Base-by-base conservation (phyloP, 2,797 vertebrate genomes). In the Lagorchestes hirsutus region DNA sequence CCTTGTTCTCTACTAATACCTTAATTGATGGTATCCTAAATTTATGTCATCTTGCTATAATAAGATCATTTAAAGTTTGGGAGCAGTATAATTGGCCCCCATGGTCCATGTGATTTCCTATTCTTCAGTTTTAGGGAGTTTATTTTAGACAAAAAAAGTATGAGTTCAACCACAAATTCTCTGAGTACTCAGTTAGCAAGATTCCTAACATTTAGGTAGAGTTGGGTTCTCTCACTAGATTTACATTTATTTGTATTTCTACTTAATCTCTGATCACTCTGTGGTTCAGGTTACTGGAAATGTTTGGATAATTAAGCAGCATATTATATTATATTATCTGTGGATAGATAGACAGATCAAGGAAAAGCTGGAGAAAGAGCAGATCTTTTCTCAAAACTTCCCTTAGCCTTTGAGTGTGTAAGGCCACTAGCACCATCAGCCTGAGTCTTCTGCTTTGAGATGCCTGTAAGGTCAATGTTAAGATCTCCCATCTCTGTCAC, bases 191-290 rank as follows among this genome's bases (percentile, higher is more conserved):
- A 34, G 31, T 62, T 59, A 40, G n/a, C 5, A 82, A 82, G 10
- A 82, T 40, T 82, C n/a, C n/a, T 82, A 82, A 82, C 67, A 82
- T 82, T 82, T 82, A 82, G n/a, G n/a, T 82, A 82, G 67, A 46
- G 34, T 74, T 74, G n/a, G 67, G 34, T n/a, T 40, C 6, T 74
- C 67, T 82, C n/a, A 74, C n/a, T 82, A 82, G 67, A 40, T 82
- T 82, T 82, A 46, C 67, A 82, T 82, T 82, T 82, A 46, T 82
- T 82, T 46, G n/a, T 82, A 40, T 40, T 82, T 82, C 18, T 82
- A 24, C n/a, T 24, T 82, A 40, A 40, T n/a, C n/a, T 74, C 34
- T 74, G 62, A 16, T 40, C 62, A 82, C 18, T 82, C 67, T 82
- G 8, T 22, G n/a, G 16, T 82, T 82, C 67, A 82, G n/a, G 67